A percentile compares a stretch with the other conserved stretches of the same genome.
These are phyloP conservation scores for Zophobas atratus DNA, from an alignment of 1,140 invertebrate genomes.

Conservation along the genomic window DNA sequence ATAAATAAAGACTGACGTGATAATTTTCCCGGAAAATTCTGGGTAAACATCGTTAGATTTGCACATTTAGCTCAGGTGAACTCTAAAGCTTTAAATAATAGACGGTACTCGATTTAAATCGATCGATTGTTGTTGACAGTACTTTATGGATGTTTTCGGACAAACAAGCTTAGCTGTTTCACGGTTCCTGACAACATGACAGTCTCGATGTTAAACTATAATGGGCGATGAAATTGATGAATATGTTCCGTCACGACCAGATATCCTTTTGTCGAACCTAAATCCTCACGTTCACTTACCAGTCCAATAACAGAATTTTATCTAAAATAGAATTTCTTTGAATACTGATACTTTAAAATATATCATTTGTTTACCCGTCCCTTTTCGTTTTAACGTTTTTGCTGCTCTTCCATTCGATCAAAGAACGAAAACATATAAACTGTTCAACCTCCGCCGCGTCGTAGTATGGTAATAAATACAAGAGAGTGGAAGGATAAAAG, in stretches of 20 bases:
- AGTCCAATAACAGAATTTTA: slow-evolving; percentile 28
- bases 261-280: slow-evolving; percentile 29
- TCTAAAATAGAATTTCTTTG: slow-evolving; percentile 13
- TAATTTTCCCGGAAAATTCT: slow-evolving; percentile 7
- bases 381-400: slow-evolving; percentile 25
- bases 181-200: slow-evolving; percentile 36
- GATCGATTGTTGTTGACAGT: slow-evolving; percentile 31
- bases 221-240: slow-evolving; percentile 37
- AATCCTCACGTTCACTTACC: slow-evolving; percentile 23
- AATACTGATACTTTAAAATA: slow-evolving; percentile 12
- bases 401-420: slow-evolving; percentile 21
- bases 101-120: neutral
- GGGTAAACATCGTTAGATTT: neutral
- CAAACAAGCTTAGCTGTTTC: slow-evolving; percentile 40
- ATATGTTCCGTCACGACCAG: slow-evolving; percentile 41
- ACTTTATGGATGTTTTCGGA: slow-evolving; percentile 34
- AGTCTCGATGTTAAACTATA: slow-evolving; percentile 35
- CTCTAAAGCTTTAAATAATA: too few species aligned
- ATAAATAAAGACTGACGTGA: slow-evolving; percentile 11
- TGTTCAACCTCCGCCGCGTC: slow-evolving; percentile 18
- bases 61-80: too few species aligned
- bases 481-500: slow-evolving; percentile 22
- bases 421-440: slow-evolving; percentile 22
- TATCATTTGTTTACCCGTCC: slow-evolving; percentile 21
- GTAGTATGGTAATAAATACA: slow-evolving; percentile 33